Evolutionary conservation across 2,113 vertebrate species (phyloP), one percentile per base, ranked within the genome.

Genomic region (Eretmochelys imbricata): DNA sequence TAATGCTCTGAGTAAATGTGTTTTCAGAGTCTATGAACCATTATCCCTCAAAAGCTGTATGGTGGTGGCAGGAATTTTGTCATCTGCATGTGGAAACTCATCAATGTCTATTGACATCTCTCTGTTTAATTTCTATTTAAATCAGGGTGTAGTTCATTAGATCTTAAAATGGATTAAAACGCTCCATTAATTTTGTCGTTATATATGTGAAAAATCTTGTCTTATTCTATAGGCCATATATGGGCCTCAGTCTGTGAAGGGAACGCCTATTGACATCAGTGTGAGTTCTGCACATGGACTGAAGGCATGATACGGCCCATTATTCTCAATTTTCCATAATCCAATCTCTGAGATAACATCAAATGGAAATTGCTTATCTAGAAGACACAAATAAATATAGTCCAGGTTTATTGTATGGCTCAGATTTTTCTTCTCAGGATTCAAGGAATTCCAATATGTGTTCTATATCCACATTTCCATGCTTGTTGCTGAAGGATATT

Each of bases 181-280:
- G 97, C 95, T 90, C 85, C 95, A 97, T 97, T 98, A 98, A 96
- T 96, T 98, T 95, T 85, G 94, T 90, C 84, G 94, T 96, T 97
- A 91, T 82, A 92, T 89, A 94, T 92, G 91, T 91, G 62, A 96
- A 97, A 97, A 85, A 94, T 85, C 95, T 90, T 65, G 81, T 54
- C 91, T 93, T 91, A 94, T 82, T 97, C 92, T 91, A 10, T 86
- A 91, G 90, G 91, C 95, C 91, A 84, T 75, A 76, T 25, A 54
- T 80, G 85, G 93, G 85, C 89, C 82, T 94, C 27, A 0, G 53
- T 82, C 92, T 90, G 80, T 92, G 89, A 93, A 92, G 88, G 25
- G n/a, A 90, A 59, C 14, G 94, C 76, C 92, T 76, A 80, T 59
- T 94, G 96, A 92, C 95, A 97, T 76, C 96, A 97, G 27, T 94